Conservation (phyloP, 2,888 invertebrate genomes). For the Dicyrtomina minuta region DNA sequence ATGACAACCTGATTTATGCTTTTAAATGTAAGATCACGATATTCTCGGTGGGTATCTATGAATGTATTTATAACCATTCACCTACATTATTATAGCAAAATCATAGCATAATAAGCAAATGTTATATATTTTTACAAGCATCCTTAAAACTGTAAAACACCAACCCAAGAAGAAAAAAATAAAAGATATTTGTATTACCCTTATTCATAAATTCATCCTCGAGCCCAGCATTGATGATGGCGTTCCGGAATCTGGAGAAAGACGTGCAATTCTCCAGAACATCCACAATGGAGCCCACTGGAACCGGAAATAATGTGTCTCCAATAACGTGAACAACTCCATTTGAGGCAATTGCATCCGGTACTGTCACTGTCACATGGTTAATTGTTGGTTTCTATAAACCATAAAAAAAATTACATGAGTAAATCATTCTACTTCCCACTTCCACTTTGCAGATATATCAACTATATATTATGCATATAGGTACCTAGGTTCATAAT, state of each 20-base stretch:
- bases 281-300: slow-evolving; percentile 52
- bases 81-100: too few species aligned
- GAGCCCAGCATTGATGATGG: slow-evolving; percentile 49
- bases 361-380: slow-evolving; percentile 53
- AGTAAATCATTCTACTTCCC: neutral
- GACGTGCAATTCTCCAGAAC: slow-evolving; percentile 52
- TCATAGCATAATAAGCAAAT: too few species aligned
- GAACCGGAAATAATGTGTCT: slow-evolving; percentile 53
- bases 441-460: too few species aligned
- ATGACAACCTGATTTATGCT: too few species aligned
- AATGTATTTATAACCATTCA: too few species aligned
- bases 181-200: slow-evolving; percentile 39
- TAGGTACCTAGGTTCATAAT: too few species aligned
- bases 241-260: slow-evolving; percentile 50
- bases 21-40: too few species aligned
- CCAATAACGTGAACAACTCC: slow-evolving; percentile 54
- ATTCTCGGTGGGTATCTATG: too few species aligned
- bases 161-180: too few species aligned
- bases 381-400: slow-evolving; percentile 44
- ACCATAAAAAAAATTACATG: neutral
- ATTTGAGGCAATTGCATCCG: slow-evolving; percentile 53
- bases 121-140: too few species aligned
- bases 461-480: too few species aligned
- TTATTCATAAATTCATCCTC: slow-evolving; percentile 51
- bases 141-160: too few species aligned